A percentile compares a stretch with the other conserved stretches of the same genome.
Evolutionary conservation across 2,113 vertebrate genomes (phyloP).

Genomic region (Syrrhaptes paradoxus): DNA sequence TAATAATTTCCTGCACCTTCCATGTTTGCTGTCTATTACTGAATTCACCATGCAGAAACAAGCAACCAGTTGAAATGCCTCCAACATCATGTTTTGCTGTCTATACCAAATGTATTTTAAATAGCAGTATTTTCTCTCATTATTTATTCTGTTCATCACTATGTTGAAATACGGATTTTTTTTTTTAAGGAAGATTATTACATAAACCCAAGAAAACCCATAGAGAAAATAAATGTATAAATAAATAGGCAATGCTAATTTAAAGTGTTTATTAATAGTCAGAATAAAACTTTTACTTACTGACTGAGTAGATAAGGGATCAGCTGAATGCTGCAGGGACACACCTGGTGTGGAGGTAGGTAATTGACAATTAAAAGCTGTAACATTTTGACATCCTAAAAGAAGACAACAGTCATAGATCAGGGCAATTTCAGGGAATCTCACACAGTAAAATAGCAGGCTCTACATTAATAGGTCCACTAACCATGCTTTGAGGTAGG

Average conservation of each 20-base stretch:
- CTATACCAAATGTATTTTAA: not conserved
- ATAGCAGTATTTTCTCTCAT: not conserved
- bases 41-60: not conserved
- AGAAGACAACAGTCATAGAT: not conserved
- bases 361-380: conserved; percentile 47
- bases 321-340: conserved; percentile 51
- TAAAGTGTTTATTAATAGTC: not conserved
- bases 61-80: not conserved
- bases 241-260: not conserved
- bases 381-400: conserved; percentile 61
- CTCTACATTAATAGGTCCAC: not conserved
- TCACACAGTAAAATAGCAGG: not conserved
- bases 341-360: conserved; percentile 39
- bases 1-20: not conserved
- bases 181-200: not conserved
- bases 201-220: not conserved
- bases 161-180: accelerated
- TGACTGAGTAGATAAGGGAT: conserved; percentile 45
- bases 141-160: not conserved
- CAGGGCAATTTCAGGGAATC: not conserved
- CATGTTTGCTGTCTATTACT: not conserved
- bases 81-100: not conserved
- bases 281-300: conserved; percentile 68
- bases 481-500: conserved; percentile 57
- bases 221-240: not conserved